Conservation (phyloP, 2,113 vertebrate genomes). For the Clarias magur region DNA sequence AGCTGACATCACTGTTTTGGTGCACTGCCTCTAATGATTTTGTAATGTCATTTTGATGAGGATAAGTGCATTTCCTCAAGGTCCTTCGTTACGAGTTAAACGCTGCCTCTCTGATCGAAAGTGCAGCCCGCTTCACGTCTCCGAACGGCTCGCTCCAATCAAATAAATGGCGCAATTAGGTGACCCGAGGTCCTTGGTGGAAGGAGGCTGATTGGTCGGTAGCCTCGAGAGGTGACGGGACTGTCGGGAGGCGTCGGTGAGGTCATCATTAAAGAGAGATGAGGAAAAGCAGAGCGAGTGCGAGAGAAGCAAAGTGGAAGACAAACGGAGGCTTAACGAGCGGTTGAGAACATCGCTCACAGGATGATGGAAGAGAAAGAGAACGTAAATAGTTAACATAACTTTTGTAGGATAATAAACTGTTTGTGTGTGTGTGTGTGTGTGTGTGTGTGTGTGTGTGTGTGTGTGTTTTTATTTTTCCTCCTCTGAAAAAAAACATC, state of each 20-base stretch:
- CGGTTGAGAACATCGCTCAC: background rate
- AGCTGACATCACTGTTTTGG: conserved; percentile 64
- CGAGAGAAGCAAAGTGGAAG: background rate
- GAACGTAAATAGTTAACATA: background rate
- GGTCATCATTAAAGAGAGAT: conserved; percentile 34
- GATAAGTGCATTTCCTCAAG: conserved; percentile 64
- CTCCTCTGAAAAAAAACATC: background rate
- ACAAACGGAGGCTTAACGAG: background rate
- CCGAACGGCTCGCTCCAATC: conserved; percentile 48
- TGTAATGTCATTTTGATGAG: conserved; percentile 59
- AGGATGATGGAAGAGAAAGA: background rate
- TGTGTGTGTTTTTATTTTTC: background rate
- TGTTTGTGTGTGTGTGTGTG: background rate
- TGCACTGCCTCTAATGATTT: conserved; percentile 67
- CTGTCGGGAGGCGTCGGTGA: conserved; percentile 40
- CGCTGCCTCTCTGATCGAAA: conserved; percentile 35
- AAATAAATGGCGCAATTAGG: conserved; percentile 52
- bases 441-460: too few species aligned
- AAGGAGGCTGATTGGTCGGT: conserved; percentile 9
- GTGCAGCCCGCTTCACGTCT: conserved; percentile 34
- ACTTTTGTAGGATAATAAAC: background rate
- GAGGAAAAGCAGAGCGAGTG: conserved; percentile 43
- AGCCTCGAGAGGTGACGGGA: conserved; percentile 32
- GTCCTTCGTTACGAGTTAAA: conserved; percentile 54
- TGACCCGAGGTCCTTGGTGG: conserved; percentile 38